Evolutionary conservation across 2,888 invertebrate genomes (phyloP).

Genomic region (Pammene fasciana): DNA sequence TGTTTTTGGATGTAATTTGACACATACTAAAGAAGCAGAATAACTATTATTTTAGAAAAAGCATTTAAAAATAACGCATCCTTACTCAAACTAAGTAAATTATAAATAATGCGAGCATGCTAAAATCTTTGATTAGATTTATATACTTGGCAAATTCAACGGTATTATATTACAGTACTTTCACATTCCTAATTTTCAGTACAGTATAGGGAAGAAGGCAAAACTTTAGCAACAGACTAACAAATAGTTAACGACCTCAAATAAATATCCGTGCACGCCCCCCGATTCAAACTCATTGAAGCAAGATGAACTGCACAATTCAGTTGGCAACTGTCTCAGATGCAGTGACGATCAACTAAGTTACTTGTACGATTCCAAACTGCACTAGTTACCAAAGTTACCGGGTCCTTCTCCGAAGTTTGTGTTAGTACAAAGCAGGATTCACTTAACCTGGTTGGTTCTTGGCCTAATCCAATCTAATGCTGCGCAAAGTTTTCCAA

Average conservation of each 20-base stretch:
- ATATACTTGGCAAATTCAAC: no score
- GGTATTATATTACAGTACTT: neutral
- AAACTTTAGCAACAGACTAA: neutral
- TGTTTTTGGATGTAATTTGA: no score
- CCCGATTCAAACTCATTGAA: slow-evolving; percentile 12
- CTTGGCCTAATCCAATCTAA: slow-evolving; percentile 72
- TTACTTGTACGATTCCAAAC: slow-evolving; percentile 24
- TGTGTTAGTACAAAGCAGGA: neutral
- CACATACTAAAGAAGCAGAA: no score
- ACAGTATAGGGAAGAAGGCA: neutral
- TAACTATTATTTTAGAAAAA: no score
- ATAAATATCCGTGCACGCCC: slow-evolving; percentile 10
- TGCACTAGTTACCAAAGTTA: slow-evolving; percentile 16
- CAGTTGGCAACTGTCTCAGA: slow-evolving; percentile 36
- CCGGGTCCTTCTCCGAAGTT: slow-evolving; percentile 2
- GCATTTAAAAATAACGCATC: no score
- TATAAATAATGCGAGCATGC: no score
- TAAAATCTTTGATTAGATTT: no score
- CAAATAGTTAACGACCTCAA: slow-evolving; percentile 18
- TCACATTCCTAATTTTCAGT: neutral
- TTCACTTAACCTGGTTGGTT: slow-evolving; percentile 22
- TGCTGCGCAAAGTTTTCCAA: slow-evolving; percentile 82
- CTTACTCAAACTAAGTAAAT: no score
- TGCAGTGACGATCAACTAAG: slow-evolving; percentile 27
- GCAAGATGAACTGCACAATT: slow-evolving; percentile 32